A percentile compares a stretch with the other conserved stretches of the same genome.
Conservation (phyloP, 2,797 vertebrate genomes). For the Anableps anableps region DNA sequence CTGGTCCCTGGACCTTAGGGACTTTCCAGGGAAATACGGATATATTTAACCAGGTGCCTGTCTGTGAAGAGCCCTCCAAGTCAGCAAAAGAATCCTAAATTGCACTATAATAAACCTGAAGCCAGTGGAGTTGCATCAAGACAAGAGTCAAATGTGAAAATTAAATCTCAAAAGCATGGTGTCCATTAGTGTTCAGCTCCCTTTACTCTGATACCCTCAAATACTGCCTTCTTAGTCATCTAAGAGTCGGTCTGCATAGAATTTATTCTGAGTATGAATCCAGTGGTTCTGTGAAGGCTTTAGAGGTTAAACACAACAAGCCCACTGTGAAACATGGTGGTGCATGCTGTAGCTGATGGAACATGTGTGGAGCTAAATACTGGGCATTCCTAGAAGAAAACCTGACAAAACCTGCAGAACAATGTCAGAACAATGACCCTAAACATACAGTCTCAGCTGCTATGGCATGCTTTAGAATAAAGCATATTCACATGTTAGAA, state of each 20-base stretch:
- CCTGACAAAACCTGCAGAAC: too few species aligned
- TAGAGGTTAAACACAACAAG: neutral
- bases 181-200: neutral
- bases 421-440: neutral
- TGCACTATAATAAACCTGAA: neutral
- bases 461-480: neutral
- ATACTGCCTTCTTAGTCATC: neutral
- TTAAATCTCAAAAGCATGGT: neutral
- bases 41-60: neutral
- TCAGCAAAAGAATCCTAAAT: neutral
- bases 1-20: neutral
- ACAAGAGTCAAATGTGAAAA: neutral
- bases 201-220: neutral
- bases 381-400: too few species aligned
- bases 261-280: neutral
- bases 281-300: neutral
- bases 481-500: neutral
- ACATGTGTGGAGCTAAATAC: neutral
- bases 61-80: neutral
- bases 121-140: neutral
- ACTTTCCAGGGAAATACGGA: neutral
- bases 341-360: too few species aligned
- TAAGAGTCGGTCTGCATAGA: neutral
- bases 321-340: too few species aligned
- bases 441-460: neutral